Evolutionary conservation across 2,888 invertebrate genomes (phyloP).

Genomic region (Halictus ligatus): DNA sequence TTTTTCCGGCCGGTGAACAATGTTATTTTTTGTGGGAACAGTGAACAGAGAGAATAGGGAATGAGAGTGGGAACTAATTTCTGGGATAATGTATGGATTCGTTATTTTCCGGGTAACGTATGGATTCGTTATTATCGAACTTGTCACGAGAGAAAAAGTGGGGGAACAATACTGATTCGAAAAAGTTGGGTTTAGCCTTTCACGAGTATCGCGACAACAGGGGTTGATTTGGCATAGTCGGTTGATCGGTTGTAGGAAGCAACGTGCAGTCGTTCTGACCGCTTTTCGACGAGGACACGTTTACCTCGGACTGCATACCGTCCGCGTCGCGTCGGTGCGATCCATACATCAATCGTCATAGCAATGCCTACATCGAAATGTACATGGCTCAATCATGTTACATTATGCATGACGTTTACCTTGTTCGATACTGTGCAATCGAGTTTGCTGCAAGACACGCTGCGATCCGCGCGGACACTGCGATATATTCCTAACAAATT

Average conservation of each 20-base stretch:
- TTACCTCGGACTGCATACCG: slow-evolving; percentile 54
- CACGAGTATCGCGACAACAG: slow-evolving; percentile 58
- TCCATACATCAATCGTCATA: slow-evolving; percentile 71
- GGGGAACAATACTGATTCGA: background rate
- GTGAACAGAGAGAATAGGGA: too few species aligned
- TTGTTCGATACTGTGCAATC: background rate
- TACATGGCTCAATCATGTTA: slow-evolving; percentile 81
- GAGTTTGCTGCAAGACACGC: slow-evolving; percentile 17
- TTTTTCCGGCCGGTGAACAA: too few species aligned
- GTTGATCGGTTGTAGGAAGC: slow-evolving; percentile 80
- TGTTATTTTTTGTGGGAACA: too few species aligned
- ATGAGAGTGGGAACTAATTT: too few species aligned
- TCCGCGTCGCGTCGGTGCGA: slow-evolving; percentile 47
- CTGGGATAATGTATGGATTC: too few species aligned
- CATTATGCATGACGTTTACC: slow-evolving; percentile 76
- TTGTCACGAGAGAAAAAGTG: too few species aligned
- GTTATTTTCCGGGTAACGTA: too few species aligned
- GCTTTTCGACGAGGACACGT: slow-evolving; percentile 61
- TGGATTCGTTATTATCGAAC: too few species aligned
- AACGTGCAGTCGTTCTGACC: slow-evolving; percentile 65
- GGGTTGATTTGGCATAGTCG: slow-evolving; percentile 77
- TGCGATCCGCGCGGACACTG: background rate
- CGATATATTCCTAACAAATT: background rate
- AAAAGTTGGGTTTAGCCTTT: slow-evolving; percentile 16
- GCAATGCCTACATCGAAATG: slow-evolving; percentile 77